These are phyloP conservation scores for Hexactinellida sp. DNA, from an alignment of 37 sponge, comb jelly and placozoan genomes.

Conservation along the genomic window DNA sequence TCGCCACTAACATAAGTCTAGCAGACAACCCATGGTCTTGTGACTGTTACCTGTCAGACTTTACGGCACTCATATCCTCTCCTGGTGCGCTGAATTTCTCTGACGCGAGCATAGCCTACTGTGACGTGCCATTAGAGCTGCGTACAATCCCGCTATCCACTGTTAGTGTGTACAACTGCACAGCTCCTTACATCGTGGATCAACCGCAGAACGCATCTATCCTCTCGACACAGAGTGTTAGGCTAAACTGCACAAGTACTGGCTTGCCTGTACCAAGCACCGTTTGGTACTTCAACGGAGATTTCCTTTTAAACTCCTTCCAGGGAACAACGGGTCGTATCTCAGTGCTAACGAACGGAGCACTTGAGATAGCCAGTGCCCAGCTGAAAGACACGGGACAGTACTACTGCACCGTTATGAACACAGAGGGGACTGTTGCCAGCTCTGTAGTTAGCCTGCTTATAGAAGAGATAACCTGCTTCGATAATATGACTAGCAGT, in stretches of 20 bases:
- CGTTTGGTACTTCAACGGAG: slow-evolving; percentile 31
- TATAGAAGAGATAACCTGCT: slow-evolving; percentile 52
- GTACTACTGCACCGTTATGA: slow-evolving; percentile 31
- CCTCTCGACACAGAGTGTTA: slow-evolving; percentile 25
- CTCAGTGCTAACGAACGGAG: slow-evolving; percentile 26
- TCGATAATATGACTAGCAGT: slow-evolving; percentile 26
- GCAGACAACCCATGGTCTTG: slow-evolving; percentile 44
- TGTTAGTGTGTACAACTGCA: neutral
- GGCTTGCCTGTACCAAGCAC: slow-evolving; percentile 46
- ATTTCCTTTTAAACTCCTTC: slow-evolving; percentile 8
- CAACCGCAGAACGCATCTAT: slow-evolving; percentile 25
- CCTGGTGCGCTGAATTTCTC: neutral
- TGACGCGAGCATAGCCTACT: neutral
- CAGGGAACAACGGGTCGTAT: slow-evolving; percentile 1
- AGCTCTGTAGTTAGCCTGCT: slow-evolving; percentile 16
- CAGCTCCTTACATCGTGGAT: slow-evolving; percentile 22
- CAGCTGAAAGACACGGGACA: slow-evolving; percentile 28
- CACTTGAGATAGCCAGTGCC: slow-evolving; percentile 26
- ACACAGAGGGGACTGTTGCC: slow-evolving; percentile 23
- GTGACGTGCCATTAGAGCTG: slow-evolving; percentile 19
- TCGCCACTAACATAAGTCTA: neutral
- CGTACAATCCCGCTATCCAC: neutral
- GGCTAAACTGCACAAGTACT: slow-evolving; percentile 23
- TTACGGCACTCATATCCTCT: neutral
- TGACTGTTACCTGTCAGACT: slow-evolving; percentile 37